Conservation (phyloP, 2,888 invertebrate species). For the Eucriotettix oculatus region DNA sequence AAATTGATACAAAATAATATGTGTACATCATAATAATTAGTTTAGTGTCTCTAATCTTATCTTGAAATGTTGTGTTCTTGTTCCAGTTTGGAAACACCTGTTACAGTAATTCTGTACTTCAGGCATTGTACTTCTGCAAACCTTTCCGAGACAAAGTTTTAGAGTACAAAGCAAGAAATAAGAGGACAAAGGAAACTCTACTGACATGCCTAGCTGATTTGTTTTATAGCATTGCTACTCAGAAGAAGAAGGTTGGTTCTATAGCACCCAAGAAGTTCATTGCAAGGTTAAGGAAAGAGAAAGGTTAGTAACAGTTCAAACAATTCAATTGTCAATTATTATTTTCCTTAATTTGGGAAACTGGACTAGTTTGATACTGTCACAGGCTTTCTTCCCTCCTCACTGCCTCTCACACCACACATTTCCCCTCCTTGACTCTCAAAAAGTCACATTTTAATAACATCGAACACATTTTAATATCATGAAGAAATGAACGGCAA, state of each 20-base stretch:
- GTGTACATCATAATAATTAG: no score
- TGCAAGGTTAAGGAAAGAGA: slow-evolving; percentile 92
- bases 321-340: neutral
- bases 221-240: slow-evolving; percentile 98
- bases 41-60: neutral
- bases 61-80: slow-evolving; percentile 13
- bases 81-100: slow-evolving; percentile 98
- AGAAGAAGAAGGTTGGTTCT: slow-evolving; percentile 98
- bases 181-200: slow-evolving; percentile 90
- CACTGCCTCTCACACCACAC: no score
- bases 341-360: no score
- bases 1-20: no score
- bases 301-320: slow-evolving; percentile 44
- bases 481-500: no score
- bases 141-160: slow-evolving; percentile 97
- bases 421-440: no score
- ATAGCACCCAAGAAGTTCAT: slow-evolving; percentile 99
- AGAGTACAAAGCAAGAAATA: slow-evolving; percentile 93
- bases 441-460: no score
- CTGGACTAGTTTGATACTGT: no score
- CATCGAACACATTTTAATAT: no score
- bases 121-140: slow-evolving; percentile 97
- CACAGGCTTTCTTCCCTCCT: no score
- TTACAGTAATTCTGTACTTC: slow-evolving; percentile 98
- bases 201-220: slow-evolving; percentile 95